Base-by-base conservation (phyloP, 2,888 invertebrate genomes). In the Idaea biselata region DNA sequence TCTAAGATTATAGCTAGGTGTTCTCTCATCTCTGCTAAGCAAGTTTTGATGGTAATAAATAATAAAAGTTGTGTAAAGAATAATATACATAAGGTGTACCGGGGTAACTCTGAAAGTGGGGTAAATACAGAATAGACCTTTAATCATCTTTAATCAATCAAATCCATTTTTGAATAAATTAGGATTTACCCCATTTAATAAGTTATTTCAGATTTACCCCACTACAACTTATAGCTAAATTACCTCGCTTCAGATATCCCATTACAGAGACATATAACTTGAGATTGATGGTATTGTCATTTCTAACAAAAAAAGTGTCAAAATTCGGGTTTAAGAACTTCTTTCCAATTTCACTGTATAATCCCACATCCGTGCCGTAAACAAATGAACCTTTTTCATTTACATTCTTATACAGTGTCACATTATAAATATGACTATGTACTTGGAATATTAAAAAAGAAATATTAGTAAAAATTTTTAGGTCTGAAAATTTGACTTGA, bases 381-480 rank as follows among this genome's bases (percentile, higher is more conserved):
- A 94, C 82, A 64, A 76, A 80, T 16, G 82, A 83, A n/a, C 83
- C 81, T 0, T 69, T 68, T 16, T 66, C 71, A 31, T 79, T 69
- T 0, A 75, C 77, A 60, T 77, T 80, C 65, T 88, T 93, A 25
- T 94, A 93, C 54, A 96, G 73, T 0, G 93, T 93, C 0, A 96
- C 78, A 79, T 94, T 93, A 64, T 93, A 80, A 16, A 93, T 71
- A 68, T 94, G 93, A 59, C 93, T 92, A 77, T 96, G 96, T 5
- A 93, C 93, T 94, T 96, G 95, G 55, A 95, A 83, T 63, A 95
- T 80, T 17, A 95, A 84, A 75, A 94, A 96, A 1, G 89, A 85
- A 44, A 94, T 80, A 63, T 82, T 80, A 17, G 0, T 17, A 6
- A 16, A 6, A 11, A 4, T 18, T 56, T 17, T 17, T 16, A 55